Percentiles rank a stretch among this genome's conserved stretches.
These are phyloP conservation scores for Steinernema hermaphroditum DNA, from an alignment of 2,888 invertebrate species.

Conservation along the genomic window DNA sequence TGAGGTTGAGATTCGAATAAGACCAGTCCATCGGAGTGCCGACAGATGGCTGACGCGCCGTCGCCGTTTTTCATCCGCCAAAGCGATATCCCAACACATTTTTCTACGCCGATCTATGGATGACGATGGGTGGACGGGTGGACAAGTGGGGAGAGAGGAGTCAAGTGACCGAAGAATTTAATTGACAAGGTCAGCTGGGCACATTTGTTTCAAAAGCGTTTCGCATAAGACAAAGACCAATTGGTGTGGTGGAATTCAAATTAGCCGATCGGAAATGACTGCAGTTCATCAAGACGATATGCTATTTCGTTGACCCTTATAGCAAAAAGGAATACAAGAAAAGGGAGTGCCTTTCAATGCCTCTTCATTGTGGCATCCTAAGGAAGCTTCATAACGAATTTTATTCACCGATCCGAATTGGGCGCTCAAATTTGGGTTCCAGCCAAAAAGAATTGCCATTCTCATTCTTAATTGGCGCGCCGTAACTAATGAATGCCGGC, in stretches of 20 bases:
- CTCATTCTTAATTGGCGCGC: too few relatives aligned
- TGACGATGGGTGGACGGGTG: not conserved
- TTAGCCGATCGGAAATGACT: not conserved
- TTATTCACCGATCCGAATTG: too few relatives aligned
- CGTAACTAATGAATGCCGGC: slow-evolving; percentile 12
- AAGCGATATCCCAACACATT: not conserved
- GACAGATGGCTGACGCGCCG: slow-evolving; percentile 7
- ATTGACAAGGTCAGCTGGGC: slow-evolving; percentile 19
- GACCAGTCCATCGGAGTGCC: not conserved
- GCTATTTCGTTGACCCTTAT: too few relatives aligned
- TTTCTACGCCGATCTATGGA: not conserved
- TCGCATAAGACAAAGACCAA: not conserved
- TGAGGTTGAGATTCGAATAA: too few relatives aligned
- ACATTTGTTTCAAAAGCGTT: slow-evolving; percentile 29
- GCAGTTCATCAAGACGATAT: too few relatives aligned
- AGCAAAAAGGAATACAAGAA: too few relatives aligned
- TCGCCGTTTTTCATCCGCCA: not conserved
- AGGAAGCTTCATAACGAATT: too few relatives aligned
- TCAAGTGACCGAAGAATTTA: slow-evolving; percentile 26
- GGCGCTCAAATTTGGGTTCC: too few relatives aligned
- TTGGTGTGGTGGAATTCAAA: not conserved
- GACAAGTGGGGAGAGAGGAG: slow-evolving; percentile 11
- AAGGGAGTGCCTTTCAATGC: too few relatives aligned
- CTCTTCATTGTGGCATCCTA: too few relatives aligned
- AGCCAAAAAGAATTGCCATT: too few relatives aligned